Evolutionary conservation across 2,797 vertebrate species (phyloP).

Genomic region (Buphagus erythrorhynchus): DNA sequence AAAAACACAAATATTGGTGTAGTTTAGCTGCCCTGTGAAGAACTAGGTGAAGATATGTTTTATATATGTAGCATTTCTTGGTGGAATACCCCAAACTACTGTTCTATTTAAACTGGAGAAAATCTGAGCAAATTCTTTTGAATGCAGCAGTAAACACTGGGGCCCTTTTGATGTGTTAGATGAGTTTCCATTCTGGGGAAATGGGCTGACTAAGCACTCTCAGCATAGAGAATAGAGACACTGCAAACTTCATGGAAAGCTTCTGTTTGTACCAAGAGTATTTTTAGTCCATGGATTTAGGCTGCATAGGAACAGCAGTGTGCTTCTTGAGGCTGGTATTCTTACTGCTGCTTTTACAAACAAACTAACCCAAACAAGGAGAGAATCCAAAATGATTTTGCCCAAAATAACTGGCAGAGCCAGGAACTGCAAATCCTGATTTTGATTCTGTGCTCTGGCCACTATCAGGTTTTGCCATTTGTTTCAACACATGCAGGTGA

Average conservation of each 20-base stretch:
- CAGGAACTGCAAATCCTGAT: neutral
- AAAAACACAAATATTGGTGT: neutral
- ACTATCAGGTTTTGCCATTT: neutral
- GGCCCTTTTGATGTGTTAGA: neutral
- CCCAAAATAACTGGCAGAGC: neutral
- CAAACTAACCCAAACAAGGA: neutral
- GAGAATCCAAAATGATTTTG: neutral
- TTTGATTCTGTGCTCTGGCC: neutral
- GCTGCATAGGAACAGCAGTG: neutral
- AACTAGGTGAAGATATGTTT: neutral
- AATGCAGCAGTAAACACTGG: neutral
- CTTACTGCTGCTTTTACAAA: neutral
- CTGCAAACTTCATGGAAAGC: neutral
- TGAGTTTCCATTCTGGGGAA: neutral
- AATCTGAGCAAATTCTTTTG: neutral
- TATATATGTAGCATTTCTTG: neutral
- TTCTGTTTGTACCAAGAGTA: neutral
- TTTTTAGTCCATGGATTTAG: neutral
- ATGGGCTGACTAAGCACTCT: neutral
- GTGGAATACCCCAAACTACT: neutral
- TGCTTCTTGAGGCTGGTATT: neutral
- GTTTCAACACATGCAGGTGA: neutral
- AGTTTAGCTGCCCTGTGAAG: neutral
- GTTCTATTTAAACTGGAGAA: neutral
- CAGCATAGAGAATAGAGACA: neutral